A percentile compares a stretch with the other conserved stretches of the same genome.
Evolutionary conservation across 2,113 vertebrate species (phyloP).

Genomic region (Sander vitreus): DNA sequence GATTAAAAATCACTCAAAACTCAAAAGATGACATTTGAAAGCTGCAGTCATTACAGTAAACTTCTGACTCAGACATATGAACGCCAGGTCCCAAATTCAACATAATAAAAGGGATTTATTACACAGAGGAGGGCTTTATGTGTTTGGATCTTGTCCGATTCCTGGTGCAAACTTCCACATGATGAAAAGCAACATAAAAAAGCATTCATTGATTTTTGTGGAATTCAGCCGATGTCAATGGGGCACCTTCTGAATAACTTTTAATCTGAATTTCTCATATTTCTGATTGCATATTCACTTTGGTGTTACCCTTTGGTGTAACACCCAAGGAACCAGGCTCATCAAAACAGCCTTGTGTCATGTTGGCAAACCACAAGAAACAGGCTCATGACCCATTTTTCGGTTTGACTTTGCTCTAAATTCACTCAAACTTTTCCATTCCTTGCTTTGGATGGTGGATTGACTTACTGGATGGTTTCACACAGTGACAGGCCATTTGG

Average conservation of each 20-base stretch:
- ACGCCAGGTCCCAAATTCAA: neutral
- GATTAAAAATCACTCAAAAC: neutral
- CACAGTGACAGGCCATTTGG: neutral
- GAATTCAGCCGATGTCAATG: neutral
- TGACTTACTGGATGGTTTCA: slow-evolving; percentile 17
- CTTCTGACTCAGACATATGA: neutral
- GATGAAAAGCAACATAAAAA: neutral
- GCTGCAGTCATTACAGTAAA: neutral
- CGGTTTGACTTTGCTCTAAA: slow-evolving; percentile 19
- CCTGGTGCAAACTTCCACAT: neutral
- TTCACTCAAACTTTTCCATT: slow-evolving; percentile 15
- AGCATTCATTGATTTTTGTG: neutral
- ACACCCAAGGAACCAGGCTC: slow-evolving; percentile 35
- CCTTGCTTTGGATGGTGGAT: neutral
- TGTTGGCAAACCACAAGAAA: slow-evolving; percentile 51
- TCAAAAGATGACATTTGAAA: neutral
- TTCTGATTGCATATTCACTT: slow-evolving; percentile 51
- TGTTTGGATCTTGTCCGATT: neutral
- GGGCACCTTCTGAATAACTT: slow-evolving; percentile 33
- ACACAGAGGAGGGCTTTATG: neutral
- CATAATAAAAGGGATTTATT: neutral
- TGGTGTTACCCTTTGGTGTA: slow-evolving; percentile 27
- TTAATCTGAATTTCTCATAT: slow-evolving; percentile 19
- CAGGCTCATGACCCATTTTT: slow-evolving; percentile 57
- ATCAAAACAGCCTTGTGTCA: slow-evolving; percentile 48